Evolutionary conservation across 2,797 vertebrate genomes (phyloP), one percentile per base, ranked within the genome.

Genomic region (Sebastes iracundus): DNA sequence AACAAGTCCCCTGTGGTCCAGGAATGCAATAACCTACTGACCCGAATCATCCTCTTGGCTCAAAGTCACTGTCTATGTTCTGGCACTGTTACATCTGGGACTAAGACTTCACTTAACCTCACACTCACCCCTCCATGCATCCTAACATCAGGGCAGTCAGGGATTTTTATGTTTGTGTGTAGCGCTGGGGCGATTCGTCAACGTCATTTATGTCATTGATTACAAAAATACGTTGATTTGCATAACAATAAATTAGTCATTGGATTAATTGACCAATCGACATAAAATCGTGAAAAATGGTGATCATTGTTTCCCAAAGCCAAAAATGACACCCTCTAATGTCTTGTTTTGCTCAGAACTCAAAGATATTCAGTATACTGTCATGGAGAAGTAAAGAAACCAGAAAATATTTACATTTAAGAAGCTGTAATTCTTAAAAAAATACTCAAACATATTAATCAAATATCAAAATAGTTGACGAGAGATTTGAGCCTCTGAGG

Each of bases 1-100:
- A 92, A 85, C 80, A 68, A 90, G 88, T 93, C 91, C 88, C 93
- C 88, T 76, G 92, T 93, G 92, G 92, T 94, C 87, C 87, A 86
- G 87, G 90, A 95, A 93, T 85, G 91, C 88, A 94, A 94, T 96
- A 94, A 94, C 93, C 95, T 90, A 94, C 93, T 96, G 94, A 96
- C 95, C 94, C 94, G 95, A 92, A 95, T 96, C 92, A 91, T 90
- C 88, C 71, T 89, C 72, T 84, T 92, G 91, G 94, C 93, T 93
- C 87, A 76, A 83, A 89, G 90, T 90, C 82, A 42, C 61, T 73
- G 83, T 89, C 82, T 85, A 75, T 71, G 80, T 65, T 86, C 83
- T 83, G 92, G 79, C 82, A 77, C 68, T 25, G 75, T 72, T 81
- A 83, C 88, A 91, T 87, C 74, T 85, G 83, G 84, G 87, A 90